A percentile compares a stretch with the other conserved stretches of the same genome.
phyloP scores from a whole-genome alignment of 1,140 invertebrate species.

The Trachymyrmex cornetzi region DNA sequence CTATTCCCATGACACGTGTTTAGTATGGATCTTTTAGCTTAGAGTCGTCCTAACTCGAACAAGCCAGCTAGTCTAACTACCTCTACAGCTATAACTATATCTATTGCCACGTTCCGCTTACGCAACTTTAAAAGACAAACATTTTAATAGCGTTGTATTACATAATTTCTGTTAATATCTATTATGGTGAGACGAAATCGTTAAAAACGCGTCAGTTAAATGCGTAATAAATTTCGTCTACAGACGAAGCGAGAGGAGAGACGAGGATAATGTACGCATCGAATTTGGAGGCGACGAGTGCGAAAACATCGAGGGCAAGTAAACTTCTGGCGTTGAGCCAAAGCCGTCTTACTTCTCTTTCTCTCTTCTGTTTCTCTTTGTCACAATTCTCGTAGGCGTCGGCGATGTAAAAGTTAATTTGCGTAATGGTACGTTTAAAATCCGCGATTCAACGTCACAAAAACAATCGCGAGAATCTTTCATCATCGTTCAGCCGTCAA shows the following conservation, averaged over 20 bases:
- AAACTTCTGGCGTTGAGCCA: slow-evolving; percentile 67
- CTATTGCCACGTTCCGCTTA: neutral
- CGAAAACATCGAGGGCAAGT: slow-evolving; percentile 68
- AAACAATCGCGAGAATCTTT: slow-evolving; percentile 12
- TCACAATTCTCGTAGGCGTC: slow-evolving; percentile 43
- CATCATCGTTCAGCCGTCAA: neutral
- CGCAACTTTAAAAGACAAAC: slow-evolving; percentile 21
- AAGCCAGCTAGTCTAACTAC: neutral
- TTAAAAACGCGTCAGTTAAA: slow-evolving; percentile 31
- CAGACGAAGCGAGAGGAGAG: slow-evolving; percentile 7
- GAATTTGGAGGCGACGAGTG: slow-evolving; percentile 61
- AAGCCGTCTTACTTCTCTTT: slow-evolving; percentile 46
- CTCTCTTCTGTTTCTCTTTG: slow-evolving; percentile 56
- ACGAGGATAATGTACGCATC: slow-evolving; percentile 63
- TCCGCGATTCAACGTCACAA: slow-evolving; percentile 10
- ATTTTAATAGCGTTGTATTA: neutral
- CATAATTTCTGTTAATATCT: neutral
- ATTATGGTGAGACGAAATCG: neutral
- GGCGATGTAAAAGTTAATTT: slow-evolving; percentile 73
- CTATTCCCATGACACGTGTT: slow-evolving; percentile 21
- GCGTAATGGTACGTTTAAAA: slow-evolving; percentile 73
- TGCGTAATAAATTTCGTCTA: slow-evolving; percentile 41
- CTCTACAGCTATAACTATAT: neutral
- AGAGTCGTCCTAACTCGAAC: neutral
- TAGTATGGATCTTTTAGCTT: slow-evolving; percentile 37